Evolutionary conservation across 2,888 invertebrate genomes (phyloP).

Genomic region (Caenorhabditis sulstoni): DNA sequence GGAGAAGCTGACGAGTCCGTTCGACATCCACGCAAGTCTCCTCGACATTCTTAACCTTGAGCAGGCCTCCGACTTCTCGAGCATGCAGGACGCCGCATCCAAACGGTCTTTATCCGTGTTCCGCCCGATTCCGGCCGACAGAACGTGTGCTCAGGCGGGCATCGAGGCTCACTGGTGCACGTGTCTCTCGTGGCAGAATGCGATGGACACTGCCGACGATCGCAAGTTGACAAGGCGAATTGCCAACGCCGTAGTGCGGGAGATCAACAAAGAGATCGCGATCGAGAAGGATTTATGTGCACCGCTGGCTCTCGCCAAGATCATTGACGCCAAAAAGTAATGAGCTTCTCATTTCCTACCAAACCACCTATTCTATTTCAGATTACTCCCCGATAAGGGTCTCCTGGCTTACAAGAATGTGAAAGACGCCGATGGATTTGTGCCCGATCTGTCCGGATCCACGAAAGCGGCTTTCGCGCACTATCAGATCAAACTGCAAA

Average conservation of each 20-base stretch:
- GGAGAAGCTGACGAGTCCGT: slow-evolving; percentile 87
- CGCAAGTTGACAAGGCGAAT: slow-evolving; percentile 20
- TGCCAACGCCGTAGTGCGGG: slow-evolving; percentile 25
- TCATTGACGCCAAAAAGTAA: slow-evolving; percentile 25
- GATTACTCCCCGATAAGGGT: slow-evolving; percentile 85
- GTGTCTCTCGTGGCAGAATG: slow-evolving; percentile 89
- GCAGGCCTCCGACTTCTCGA: slow-evolving; percentile 37
- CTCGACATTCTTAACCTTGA: slow-evolving; percentile 84
- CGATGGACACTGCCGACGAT: slow-evolving; percentile 30
- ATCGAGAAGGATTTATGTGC: slow-evolving; percentile 30
- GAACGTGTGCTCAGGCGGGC: slow-evolving; percentile 85
- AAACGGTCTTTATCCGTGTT: slow-evolving; percentile 72
- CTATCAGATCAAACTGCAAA: slow-evolving; percentile 88
- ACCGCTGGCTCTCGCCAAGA: slow-evolving; percentile 6
- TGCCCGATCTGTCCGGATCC: slow-evolving; percentile 87
- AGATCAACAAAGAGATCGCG: slow-evolving; percentile 33
- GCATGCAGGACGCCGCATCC: slow-evolving; percentile 9
- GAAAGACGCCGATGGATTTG: slow-evolving; percentile 89
- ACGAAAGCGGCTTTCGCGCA: slow-evolving; percentile 84
- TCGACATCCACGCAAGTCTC: slow-evolving; percentile 90
- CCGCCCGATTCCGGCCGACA: slow-evolving; percentile 62
- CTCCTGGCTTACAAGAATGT: slow-evolving; percentile 81
- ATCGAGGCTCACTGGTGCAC: slow-evolving; percentile 97
- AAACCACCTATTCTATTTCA: not conserved
- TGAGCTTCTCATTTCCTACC: too few species aligned